These are phyloP conservation scores for Drosophila falleni DNA, from an alignment of 2,888 invertebrate genomes.

Conservation along the genomic window DNA sequence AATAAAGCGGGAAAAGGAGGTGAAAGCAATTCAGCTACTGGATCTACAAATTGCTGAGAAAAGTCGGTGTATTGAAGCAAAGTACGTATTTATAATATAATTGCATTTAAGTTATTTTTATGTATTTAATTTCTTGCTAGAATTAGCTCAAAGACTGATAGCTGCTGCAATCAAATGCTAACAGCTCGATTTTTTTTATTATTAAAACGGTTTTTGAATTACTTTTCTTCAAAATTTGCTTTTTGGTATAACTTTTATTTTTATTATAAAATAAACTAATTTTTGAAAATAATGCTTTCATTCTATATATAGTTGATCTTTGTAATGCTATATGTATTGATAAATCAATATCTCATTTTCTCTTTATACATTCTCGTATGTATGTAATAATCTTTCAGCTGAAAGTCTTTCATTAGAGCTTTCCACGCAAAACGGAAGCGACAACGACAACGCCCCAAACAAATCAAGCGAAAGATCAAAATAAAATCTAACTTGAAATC, in stretches of 20 bases:
- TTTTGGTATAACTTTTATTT: too few relatives aligned
- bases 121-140: neutral
- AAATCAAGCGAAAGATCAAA: constrained; percentile 28
- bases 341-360: constrained; percentile 31
- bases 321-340: neutral
- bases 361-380: constrained; percentile 11
- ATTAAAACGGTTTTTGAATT: too few relatives aligned
- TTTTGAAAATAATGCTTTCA: neutral
- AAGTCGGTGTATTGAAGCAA: neutral
- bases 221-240: too few relatives aligned
- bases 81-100: neutral
- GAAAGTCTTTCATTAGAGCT: constrained; percentile 13
- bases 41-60: neutral
- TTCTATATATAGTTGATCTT: neutral
- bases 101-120: neutral
- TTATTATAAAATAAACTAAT: neutral
- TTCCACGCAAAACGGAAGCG: constrained; percentile 59
- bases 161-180: neutral
- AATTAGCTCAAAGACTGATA: neutral
- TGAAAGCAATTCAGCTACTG: neutral
- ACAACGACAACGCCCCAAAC: constrained; percentile 44
- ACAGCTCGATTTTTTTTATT: neutral
- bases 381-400: constrained; percentile 3
- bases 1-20: constrained; percentile 5
- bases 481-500: constrained; percentile 37